A percentile compares a stretch with the other conserved stretches of the same genome.
Evolutionary conservation across 2,888 invertebrate genomes (phyloP).

Genomic region (Chrysodeixis includens): DNA sequence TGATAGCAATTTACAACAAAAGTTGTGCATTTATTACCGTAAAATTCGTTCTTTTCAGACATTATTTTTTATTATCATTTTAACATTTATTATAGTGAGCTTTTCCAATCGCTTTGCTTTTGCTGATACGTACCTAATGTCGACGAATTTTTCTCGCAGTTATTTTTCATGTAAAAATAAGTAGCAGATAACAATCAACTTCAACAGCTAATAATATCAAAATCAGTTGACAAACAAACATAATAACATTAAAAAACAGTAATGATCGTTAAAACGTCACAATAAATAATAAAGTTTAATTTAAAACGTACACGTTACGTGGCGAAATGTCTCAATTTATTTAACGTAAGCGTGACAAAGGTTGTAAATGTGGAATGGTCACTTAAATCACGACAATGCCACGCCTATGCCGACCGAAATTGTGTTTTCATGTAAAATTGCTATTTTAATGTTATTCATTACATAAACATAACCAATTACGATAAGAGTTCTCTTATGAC

Average conservation of each 20-base stretch:
- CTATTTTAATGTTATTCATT: slow-evolving; percentile 69
- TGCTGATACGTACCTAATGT: too few species aligned
- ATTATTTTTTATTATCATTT: too few species aligned
- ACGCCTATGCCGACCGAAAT: slow-evolving; percentile 74
- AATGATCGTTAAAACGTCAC: slow-evolving; percentile 55
- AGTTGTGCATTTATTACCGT: too few species aligned
- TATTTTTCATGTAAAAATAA: neutral
- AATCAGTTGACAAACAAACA: slow-evolving; percentile 37
- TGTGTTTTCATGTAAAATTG: slow-evolving; percentile 78
- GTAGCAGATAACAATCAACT: slow-evolving; percentile 14
- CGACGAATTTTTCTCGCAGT: slow-evolving; percentile 6
- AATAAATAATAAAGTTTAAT: slow-evolving; percentile 59
- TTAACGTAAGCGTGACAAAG: slow-evolving; percentile 79
- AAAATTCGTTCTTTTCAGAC: too few species aligned
- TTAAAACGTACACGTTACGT: slow-evolving; percentile 65
- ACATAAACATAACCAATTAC: slow-evolving; percentile 71
- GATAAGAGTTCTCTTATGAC: slow-evolving; percentile 60
- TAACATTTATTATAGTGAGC: too few species aligned
- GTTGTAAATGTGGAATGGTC: slow-evolving; percentile 78
- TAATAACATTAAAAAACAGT: slow-evolving; percentile 49
- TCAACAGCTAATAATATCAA: slow-evolving; percentile 37
- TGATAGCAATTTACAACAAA: too few species aligned
- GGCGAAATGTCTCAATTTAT: slow-evolving; percentile 83
- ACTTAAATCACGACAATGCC: slow-evolving; percentile 78
- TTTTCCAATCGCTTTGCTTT: too few species aligned